A percentile compares a stretch with the other conserved stretches of the same genome.
phyloP scores from a whole-genome alignment of 2,797 vertebrate species.

The Chiloscyllium punctatum region DNA sequence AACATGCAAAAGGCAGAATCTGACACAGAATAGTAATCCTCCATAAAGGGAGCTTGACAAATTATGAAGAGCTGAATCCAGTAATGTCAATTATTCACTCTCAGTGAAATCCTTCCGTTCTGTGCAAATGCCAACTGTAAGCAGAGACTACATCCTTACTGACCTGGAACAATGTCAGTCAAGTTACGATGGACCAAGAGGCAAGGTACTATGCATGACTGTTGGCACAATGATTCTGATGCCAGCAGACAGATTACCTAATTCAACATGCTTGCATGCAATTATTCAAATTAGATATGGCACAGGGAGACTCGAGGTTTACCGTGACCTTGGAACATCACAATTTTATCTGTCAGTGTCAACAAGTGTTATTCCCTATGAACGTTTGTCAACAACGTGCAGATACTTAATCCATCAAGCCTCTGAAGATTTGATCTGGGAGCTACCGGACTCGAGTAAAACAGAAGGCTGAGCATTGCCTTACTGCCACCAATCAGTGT shows the following conservation, averaged over 20 bases:
- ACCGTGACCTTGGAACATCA: conserved; percentile 25
- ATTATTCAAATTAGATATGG: conserved; percentile 35
- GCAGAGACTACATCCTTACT: not conserved
- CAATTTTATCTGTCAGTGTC: conserved; percentile 22
- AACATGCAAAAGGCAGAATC: not conserved
- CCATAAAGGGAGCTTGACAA: not conserved
- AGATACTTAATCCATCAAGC: too few species aligned
- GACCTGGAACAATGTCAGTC: conserved; percentile 14
- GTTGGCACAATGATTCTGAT: conserved; percentile 4
- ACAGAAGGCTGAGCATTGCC: not conserved
- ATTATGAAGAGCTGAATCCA: not conserved
- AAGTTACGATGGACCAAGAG: not conserved
- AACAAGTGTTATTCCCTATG: not conserved
- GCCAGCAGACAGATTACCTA: conserved; percentile 28
- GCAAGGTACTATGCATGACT: not conserved
- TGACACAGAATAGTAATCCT: not conserved
- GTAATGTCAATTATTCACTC: not conserved
- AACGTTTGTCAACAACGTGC: conserved; percentile 5
- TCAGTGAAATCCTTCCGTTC: not conserved
- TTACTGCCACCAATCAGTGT: not conserved
- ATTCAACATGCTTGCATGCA: conserved; percentile 25
- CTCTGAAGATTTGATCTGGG: conserved; percentile 1
- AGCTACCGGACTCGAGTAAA: not conserved
- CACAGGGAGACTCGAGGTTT: not conserved
- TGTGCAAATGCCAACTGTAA: not conserved